A percentile compares a stretch with the other conserved stretches of the same genome.
Evolutionary conservation across 1,140 invertebrate genomes (phyloP).

Genomic region (Papilio polyxenes): DNA sequence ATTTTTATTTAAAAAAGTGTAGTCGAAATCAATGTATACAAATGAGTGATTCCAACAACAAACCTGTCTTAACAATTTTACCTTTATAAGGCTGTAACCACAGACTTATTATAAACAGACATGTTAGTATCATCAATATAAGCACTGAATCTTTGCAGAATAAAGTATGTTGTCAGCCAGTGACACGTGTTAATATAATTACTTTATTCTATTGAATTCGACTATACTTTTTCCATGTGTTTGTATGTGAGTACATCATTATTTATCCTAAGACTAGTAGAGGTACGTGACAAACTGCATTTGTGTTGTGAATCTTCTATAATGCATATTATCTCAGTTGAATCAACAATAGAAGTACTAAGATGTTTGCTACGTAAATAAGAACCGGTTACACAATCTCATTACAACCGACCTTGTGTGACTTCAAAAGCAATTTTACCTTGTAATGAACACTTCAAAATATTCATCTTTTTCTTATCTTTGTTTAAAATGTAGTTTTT

Average conservation of each 20-base stretch:
- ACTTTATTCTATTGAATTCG: too few relatives aligned
- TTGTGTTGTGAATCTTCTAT: slow-evolving; percentile 11
- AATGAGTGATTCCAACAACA: too few relatives aligned
- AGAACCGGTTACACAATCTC: slow-evolving; percentile 32
- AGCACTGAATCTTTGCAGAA: too few relatives aligned
- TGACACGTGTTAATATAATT: too few relatives aligned
- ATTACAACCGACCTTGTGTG: slow-evolving; percentile 32
- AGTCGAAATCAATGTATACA: too few relatives aligned
- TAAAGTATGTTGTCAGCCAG: too few relatives aligned
- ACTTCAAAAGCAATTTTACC: slow-evolving; percentile 27
- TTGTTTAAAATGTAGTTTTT: neutral
- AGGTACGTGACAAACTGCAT: neutral
- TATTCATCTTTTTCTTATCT: neutral
- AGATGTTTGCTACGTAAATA: slow-evolving; percentile 5
- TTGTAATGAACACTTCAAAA: neutral
- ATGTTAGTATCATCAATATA: too few relatives aligned
- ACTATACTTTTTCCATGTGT: too few relatives aligned
- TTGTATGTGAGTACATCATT: neutral
- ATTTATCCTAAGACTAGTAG: neutral
- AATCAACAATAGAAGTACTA: slow-evolving; percentile 23
- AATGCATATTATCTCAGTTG: neutral
- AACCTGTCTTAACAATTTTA: too few relatives aligned
- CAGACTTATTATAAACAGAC: too few relatives aligned
- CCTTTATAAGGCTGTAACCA: too few relatives aligned
- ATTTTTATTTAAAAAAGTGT: too few relatives aligned